These are phyloP conservation scores for Euschistus heros DNA, from an alignment of 1,140 invertebrate genomes.

Conservation along the genomic window DNA sequence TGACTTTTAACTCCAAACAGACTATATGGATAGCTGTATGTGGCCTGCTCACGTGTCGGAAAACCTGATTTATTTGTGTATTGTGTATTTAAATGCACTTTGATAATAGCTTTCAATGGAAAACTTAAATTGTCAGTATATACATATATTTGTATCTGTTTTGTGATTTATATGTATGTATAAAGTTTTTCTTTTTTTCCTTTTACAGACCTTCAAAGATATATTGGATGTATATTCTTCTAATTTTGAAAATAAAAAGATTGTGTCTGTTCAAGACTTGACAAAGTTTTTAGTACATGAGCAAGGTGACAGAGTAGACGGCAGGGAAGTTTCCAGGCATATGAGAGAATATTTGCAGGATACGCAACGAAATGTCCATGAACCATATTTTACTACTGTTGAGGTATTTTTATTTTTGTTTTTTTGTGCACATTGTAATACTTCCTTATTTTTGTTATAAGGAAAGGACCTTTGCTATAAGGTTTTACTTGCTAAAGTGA, in stretches of 20 bases:
- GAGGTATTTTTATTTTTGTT: slow-evolving; percentile 42
- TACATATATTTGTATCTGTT: too few relatives aligned
- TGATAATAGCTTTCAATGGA: too few relatives aligned
- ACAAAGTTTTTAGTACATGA: slow-evolving; percentile 66
- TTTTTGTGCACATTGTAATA: slow-evolving; percentile 8
- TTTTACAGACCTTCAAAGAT: slow-evolving; percentile 45
- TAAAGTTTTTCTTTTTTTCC: too few relatives aligned
- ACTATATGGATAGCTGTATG: too few relatives aligned
- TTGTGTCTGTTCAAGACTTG: slow-evolving; percentile 65
- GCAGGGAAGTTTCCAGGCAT: slow-evolving; percentile 52
- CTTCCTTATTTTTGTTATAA: neutral
- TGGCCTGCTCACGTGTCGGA: too few relatives aligned
- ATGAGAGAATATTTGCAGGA: slow-evolving; percentile 70
- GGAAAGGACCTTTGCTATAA: too few relatives aligned
- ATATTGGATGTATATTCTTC: slow-evolving; percentile 51
- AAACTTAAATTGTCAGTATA: too few relatives aligned
- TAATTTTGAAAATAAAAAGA: slow-evolving; percentile 41
- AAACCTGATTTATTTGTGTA: too few relatives aligned
- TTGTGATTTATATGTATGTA: too few relatives aligned
- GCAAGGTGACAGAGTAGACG: slow-evolving; percentile 62
- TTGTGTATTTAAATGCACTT: too few relatives aligned
- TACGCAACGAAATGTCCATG: slow-evolving; percentile 63
- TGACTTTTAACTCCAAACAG: too few relatives aligned
- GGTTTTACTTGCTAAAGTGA: neutral
- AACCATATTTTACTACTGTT: slow-evolving; percentile 65